Evolutionary conservation across 2,113 vertebrate species (phyloP).

Genomic region (Felis chaus): DNA sequence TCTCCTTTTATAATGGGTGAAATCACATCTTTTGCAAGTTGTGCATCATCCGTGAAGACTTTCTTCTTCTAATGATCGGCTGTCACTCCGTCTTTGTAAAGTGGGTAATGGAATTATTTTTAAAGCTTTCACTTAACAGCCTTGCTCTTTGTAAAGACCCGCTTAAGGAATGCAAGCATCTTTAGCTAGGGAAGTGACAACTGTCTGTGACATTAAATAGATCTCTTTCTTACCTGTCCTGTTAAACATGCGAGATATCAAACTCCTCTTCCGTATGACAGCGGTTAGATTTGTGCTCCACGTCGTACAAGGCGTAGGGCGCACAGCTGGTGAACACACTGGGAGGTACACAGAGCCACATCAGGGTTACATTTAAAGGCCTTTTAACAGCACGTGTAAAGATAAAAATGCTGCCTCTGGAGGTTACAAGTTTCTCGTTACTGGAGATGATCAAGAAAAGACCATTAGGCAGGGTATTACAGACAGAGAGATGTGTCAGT

Average conservation of each 20-base stretch:
- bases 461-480: slow-evolving; percentile 36
- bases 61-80: slow-evolving; percentile 73
- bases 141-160: slow-evolving; percentile 63
- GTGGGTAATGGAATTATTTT: slow-evolving; percentile 77
- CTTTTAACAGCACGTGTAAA: slow-evolving; percentile 43
- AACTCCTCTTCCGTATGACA: slow-evolving; percentile 4
- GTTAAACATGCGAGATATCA: slow-evolving; percentile 56
- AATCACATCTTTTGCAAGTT: slow-evolving; percentile 45
- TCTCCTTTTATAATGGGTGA: slow-evolving; percentile 14
- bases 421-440: slow-evolving; percentile 53
- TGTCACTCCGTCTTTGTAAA: slow-evolving; percentile 75
- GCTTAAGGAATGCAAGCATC: slow-evolving; percentile 60
- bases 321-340: neutral
- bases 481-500: neutral
- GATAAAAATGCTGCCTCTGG: slow-evolving; percentile 46
- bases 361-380: slow-evolving; percentile 16
- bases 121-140: slow-evolving; percentile 72
- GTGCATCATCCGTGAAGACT: slow-evolving; percentile 60
- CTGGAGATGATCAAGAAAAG: slow-evolving; percentile 64
- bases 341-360: neutral
- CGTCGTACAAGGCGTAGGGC: neutral
- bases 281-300: neutral
- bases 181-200: slow-evolving; percentile 66
- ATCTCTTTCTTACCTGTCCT: slow-evolving; percentile 67
- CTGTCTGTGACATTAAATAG: slow-evolving; percentile 59